A percentile compares a stretch with the other conserved stretches of the same genome.
Evolutionary conservation across 2,888 invertebrate genomes (phyloP).

Genomic region (Argyresthia goedartella): DNA sequence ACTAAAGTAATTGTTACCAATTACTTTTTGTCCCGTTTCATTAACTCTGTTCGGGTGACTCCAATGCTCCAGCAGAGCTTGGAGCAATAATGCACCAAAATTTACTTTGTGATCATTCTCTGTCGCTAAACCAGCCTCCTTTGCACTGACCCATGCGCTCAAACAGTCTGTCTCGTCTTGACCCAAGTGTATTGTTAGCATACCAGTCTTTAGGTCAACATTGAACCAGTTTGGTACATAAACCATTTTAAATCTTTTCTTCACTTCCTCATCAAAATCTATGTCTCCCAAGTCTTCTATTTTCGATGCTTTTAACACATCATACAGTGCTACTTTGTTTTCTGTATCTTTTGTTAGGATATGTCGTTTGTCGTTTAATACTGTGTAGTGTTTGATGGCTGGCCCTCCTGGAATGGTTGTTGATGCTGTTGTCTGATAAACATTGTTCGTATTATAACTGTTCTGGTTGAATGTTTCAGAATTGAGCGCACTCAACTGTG

Average conservation of each 20-base stretch:
- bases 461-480: conserved; percentile 67
- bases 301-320: conserved; percentile 91
- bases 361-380: conserved; percentile 96
- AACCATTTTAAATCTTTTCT: conserved; percentile 91
- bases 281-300: conserved; percentile 92
- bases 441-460: conserved; percentile 55
- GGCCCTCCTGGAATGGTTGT: conserved; percentile 87
- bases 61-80: conserved; percentile 97
- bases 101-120: conserved; percentile 93
- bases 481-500: conserved; percentile 46
- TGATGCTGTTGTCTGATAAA: conserved; percentile 71
- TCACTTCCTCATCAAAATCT: conserved; percentile 93
- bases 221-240: conserved; percentile 99
- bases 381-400: conserved; percentile 91
- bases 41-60: conserved; percentile 77
- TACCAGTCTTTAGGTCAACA: conserved; percentile 98
- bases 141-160: conserved; percentile 98
- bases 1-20: conserved; percentile 85
- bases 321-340: conserved; percentile 84
- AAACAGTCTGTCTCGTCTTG: conserved; percentile 99
- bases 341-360: conserved; percentile 97
- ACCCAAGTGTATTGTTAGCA: conserved; percentile 96
- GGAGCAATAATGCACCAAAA: conserved; percentile 92
- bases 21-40: conserved; percentile 79
- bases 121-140: conserved; percentile 89